A percentile compares a stretch with the other conserved stretches of the same genome.
Evolutionary conservation across 2,888 invertebrate genomes (phyloP).

Genomic region (Argyra leucocephala): DNA sequence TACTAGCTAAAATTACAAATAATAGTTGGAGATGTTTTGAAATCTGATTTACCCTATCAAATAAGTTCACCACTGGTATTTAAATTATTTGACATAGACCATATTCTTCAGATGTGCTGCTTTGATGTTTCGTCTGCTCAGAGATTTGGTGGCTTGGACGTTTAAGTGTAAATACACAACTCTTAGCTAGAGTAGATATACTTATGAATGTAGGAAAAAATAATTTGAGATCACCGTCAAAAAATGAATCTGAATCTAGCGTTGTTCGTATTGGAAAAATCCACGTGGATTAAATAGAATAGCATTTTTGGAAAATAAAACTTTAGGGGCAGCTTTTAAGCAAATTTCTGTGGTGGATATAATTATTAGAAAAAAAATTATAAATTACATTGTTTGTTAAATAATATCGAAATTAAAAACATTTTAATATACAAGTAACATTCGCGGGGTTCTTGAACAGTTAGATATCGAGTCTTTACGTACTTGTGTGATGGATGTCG

Average conservation of each 20-base stretch:
- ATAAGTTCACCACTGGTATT: constrained; percentile 95
- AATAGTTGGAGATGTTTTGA: constrained; percentile 87
- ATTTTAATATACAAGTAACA: constrained; percentile 74
- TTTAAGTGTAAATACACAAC: constrained; percentile 90
- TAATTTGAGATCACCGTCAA: constrained; percentile 96
- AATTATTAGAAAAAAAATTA: constrained; percentile 90
- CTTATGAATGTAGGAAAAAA: constrained; percentile 96
- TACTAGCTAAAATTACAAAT: constrained; percentile 85
- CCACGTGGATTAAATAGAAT: constrained; percentile 94
- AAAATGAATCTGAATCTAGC: constrained; percentile 97
- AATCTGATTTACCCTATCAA: constrained; percentile 91
- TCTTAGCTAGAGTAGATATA: constrained; percentile 88
- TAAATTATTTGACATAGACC: constrained; percentile 80
- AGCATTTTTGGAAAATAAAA: constrained; percentile 95
- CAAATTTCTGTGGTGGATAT: constrained; percentile 72
- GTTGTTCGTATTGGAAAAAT: constrained; percentile 95
- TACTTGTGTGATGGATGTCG: constrained; percentile 89
- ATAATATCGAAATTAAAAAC: constrained; percentile 63
- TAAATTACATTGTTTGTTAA: constrained; percentile 73
- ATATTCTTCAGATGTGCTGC: constrained; percentile 87
- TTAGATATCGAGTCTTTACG: constrained; percentile 65
- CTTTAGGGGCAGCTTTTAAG: constrained; percentile 79
- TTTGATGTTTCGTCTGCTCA: constrained; percentile 98
- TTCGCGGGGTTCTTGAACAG: constrained; percentile 63
- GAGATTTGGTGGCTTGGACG: constrained; percentile 90